These are phyloP conservation scores for Aphelinus atriplicis DNA, from an alignment of 1,140 invertebrate genomes.

Conservation along the genomic window DNA sequence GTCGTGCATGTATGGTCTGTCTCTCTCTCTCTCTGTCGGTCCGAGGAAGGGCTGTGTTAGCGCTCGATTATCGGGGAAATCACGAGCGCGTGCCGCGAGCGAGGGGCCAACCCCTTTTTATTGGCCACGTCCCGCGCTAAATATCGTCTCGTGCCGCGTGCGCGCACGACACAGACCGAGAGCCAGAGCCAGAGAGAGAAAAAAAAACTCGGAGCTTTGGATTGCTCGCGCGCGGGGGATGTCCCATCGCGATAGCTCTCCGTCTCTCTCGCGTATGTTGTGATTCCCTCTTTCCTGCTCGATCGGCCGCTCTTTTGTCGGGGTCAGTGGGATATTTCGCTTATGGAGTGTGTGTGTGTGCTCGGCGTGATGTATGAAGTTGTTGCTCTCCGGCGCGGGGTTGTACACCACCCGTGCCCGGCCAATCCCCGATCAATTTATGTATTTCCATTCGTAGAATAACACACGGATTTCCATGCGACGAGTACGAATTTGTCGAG, in stretches of 20 bases:
- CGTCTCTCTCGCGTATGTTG: background rate
- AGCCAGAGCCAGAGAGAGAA: background rate
- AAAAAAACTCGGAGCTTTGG: background rate
- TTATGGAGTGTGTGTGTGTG: no score
- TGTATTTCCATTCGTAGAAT: no score
- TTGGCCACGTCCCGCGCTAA: slow-evolving; percentile 41
- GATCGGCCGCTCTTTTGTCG: background rate
- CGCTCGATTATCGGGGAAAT: slow-evolving; percentile 51
- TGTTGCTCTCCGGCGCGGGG: no score
- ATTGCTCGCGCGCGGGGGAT: slow-evolving; percentile 2
- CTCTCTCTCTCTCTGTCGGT: background rate
- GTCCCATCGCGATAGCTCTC: slow-evolving; percentile 15
- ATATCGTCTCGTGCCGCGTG: slow-evolving; percentile 19
- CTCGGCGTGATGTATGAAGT: no score
- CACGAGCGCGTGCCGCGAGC: slow-evolving; percentile 50
- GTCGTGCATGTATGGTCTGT: background rate
- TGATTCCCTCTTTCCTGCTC: slow-evolving; percentile 12
- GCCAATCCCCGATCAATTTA: no score
- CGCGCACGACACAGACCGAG: no score
- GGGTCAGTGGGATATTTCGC: background rate
- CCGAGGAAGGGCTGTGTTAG: background rate
- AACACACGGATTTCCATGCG: no score
- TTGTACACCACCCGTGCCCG: no score
- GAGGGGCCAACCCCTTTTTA: slow-evolving; percentile 51
- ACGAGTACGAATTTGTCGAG: no score